phyloP scores from a whole-genome alignment of 2,113 vertebrate species.

The Azemiops feae region DNA sequence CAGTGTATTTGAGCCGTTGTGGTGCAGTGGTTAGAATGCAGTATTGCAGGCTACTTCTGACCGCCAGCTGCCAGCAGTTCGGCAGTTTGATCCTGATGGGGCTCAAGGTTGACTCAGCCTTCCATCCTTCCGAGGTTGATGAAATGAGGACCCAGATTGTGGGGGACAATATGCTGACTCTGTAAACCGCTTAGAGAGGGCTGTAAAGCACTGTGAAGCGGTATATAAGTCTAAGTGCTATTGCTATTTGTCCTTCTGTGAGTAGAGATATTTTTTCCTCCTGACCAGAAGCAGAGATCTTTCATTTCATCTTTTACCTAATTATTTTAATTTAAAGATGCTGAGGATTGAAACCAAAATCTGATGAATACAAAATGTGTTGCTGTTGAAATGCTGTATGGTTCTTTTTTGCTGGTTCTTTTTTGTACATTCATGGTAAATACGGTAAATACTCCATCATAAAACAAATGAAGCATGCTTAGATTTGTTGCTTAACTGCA shows the following conservation, averaged over 20 bases:
- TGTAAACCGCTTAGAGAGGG: too few species aligned
- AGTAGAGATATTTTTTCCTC: neutral
- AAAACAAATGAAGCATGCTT: neutral
- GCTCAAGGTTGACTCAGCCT: too few species aligned
- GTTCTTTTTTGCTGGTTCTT: neutral
- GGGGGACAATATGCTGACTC: too few species aligned
- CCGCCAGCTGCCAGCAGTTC: too few species aligned
- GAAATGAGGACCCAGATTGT: too few species aligned
- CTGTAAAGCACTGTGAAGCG: too few species aligned
- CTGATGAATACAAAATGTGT: neutral
- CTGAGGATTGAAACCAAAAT: neutral
- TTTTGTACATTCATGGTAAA: neutral
- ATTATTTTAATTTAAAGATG: neutral
- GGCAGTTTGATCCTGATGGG: too few species aligned
- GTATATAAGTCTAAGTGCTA: too few species aligned
- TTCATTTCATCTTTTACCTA: neutral
- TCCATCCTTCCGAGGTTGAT: too few species aligned
- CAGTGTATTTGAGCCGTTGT: neutral
- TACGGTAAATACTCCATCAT: neutral
- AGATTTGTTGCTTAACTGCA: neutral
- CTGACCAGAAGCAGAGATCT: neutral
- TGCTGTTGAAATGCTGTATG: neutral
- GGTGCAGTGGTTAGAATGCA: too few species aligned
- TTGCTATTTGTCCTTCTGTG: neutral
- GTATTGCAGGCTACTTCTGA: too few species aligned